These are phyloP conservation scores for Empidonax alnorum DNA, from an alignment of 2,113 vertebrate genomes.

Conservation along the genomic window DNA sequence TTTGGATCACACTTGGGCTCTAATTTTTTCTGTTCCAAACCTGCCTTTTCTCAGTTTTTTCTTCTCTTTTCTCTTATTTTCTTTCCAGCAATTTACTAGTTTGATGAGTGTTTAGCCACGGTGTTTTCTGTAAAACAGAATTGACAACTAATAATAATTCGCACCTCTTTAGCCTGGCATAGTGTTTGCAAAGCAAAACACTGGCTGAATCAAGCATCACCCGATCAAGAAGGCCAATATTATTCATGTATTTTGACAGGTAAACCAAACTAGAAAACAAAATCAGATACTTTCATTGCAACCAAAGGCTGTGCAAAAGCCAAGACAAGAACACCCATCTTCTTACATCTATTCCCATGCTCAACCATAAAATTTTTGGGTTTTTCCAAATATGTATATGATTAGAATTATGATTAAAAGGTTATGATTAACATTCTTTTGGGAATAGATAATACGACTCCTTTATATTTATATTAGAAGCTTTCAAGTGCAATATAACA, in stretches of 20 bases:
- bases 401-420: not conserved
- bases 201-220: not conserved
- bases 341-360: not conserved
- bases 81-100: not conserved
- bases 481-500: not conserved
- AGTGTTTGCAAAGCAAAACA: not conserved
- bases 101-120: not conserved
- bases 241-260: not conserved
- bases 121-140: not conserved
- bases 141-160: not conserved
- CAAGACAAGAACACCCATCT: not conserved
- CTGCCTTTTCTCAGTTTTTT: not conserved
- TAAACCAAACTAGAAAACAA: not conserved
- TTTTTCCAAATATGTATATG: not conserved
- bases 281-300: not conserved
- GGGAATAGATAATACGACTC: not conserved
- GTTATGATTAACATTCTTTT: not conserved
- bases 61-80: not conserved
- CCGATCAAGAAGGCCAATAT: not conserved
- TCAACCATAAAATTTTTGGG: not conserved
- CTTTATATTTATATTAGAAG: not conserved
- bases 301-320: not conserved
- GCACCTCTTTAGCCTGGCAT: not conserved
- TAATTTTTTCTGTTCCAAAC: not conserved
- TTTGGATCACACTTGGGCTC: accelerated